A percentile compares a stretch with the other conserved stretches of the same genome.
Conservation (phyloP, 53 echinoderm and acorn worm genomes). For the Antedon mediterranea region DNA sequence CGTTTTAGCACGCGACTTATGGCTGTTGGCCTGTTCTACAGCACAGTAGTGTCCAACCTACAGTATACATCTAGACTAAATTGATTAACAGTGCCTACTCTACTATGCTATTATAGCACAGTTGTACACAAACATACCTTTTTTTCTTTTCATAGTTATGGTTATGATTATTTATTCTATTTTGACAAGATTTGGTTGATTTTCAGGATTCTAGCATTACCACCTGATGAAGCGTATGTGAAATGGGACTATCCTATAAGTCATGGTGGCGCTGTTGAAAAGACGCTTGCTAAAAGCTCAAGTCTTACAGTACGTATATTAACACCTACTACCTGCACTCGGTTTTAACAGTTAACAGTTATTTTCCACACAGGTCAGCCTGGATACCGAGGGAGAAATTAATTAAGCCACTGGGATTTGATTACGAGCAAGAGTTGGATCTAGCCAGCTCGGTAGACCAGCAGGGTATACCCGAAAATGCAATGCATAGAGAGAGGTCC, state of each 20-base stretch:
- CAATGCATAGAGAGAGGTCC: slow-evolving; percentile 69
- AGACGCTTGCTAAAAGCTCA: neutral
- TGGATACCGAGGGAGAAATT: neutral
- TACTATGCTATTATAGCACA: no score
- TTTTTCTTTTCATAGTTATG: no score
- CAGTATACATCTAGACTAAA: no score
- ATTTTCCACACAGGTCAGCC: neutral
- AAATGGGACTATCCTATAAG: neutral
- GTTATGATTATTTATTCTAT: neutral
- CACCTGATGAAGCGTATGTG: neutral
- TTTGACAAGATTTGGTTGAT: neutral
- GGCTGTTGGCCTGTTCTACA: no score
- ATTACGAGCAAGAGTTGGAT: neutral
- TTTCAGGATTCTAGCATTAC: neutral
- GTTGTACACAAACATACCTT: no score
- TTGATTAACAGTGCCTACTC: no score
- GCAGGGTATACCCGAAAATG: slow-evolving; percentile 39
- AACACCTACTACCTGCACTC: neutral
- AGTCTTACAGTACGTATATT: neutral
- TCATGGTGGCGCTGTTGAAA: neutral
- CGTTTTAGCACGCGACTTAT: no score
- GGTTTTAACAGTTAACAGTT: neutral
- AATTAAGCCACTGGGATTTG: neutral
- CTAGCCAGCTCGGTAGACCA: neutral
- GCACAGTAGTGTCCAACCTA: no score